Evolutionary conservation across 2,888 invertebrate species (phyloP).

Genomic region (Elmis aenea): DNA sequence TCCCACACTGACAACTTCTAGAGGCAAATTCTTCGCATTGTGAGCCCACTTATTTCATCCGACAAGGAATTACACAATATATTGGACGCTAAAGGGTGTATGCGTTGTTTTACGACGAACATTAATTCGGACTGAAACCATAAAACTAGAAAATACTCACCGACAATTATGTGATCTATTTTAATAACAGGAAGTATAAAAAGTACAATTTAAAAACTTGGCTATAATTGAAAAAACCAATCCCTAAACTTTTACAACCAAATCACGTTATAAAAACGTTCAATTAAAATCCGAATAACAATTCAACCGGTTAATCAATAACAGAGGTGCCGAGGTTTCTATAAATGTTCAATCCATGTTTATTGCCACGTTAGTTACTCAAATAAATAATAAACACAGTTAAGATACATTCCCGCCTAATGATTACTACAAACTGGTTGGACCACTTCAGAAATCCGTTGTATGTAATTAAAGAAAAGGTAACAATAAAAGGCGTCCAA

Average conservation of each 20-base stretch:
- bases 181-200: too few species aligned
- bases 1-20: slow-evolving; percentile 8
- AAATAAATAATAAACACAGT: slow-evolving; percentile 19
- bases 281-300: slow-evolving; percentile 26
- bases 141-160: too few species aligned
- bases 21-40: too few species aligned
- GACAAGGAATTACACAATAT: too few species aligned
- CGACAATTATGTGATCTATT: too few species aligned
- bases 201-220: too few species aligned
- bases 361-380: slow-evolving; percentile 33
- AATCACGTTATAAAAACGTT: slow-evolving; percentile 14
- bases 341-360: slow-evolving; percentile 39
- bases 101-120: too few species aligned
- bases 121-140: too few species aligned
- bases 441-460: slow-evolving; percentile 32
- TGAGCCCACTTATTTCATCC: too few species aligned
- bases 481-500: slow-evolving; percentile 43
- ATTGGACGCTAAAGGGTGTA: too few species aligned
- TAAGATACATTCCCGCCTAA: not conserved
- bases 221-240: slow-evolving; percentile 7
- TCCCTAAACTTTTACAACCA: slow-evolving; percentile 5
- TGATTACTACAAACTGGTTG: slow-evolving; percentile 13
- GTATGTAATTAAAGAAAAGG: slow-evolving; percentile 44
- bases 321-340: slow-evolving; percentile 40
- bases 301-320: slow-evolving; percentile 36